These are phyloP conservation scores for Drosophila nigricruria DNA, from an alignment of 2,888 invertebrate genomes.

Conservation along the genomic window DNA sequence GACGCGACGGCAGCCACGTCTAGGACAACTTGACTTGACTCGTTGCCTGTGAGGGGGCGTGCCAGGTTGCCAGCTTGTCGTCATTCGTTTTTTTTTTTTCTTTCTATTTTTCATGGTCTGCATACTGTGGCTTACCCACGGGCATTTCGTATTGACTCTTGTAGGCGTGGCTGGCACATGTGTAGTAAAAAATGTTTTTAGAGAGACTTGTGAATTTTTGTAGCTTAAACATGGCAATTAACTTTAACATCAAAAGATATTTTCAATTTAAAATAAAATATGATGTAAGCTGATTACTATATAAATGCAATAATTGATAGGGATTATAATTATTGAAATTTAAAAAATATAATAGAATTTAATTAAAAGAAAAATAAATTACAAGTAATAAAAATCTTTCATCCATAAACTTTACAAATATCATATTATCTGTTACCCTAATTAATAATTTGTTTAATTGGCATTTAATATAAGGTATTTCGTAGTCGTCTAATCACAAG, in stretches of 20 bases:
- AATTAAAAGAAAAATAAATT: not conserved
- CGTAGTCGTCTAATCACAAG: not conserved
- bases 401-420: not conserved
- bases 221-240: not conserved
- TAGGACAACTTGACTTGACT: conserved; percentile 71
- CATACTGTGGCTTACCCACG: conserved; percentile 28
- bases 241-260: not conserved
- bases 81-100: conserved; percentile 5
- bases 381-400: not conserved
- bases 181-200: not conserved
- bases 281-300: not conserved
- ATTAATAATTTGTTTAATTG: not conserved
- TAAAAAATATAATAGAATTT: not conserved
- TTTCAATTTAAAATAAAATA: not conserved
- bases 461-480: conserved; percentile 24
- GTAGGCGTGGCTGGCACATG: conserved; percentile 36
- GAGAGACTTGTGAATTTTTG: not conserved
- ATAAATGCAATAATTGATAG: not conserved
- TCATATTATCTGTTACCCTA: not conserved
- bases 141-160: conserved; percentile 17
- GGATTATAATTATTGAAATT: not conserved
- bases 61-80: conserved; percentile 21
- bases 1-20: conserved; percentile 55
- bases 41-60: conserved; percentile 64
- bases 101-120: conserved; percentile 26